phyloP scores from a whole-genome alignment of 2,113 vertebrate genomes.

The Apodemus sylvaticus region DNA sequence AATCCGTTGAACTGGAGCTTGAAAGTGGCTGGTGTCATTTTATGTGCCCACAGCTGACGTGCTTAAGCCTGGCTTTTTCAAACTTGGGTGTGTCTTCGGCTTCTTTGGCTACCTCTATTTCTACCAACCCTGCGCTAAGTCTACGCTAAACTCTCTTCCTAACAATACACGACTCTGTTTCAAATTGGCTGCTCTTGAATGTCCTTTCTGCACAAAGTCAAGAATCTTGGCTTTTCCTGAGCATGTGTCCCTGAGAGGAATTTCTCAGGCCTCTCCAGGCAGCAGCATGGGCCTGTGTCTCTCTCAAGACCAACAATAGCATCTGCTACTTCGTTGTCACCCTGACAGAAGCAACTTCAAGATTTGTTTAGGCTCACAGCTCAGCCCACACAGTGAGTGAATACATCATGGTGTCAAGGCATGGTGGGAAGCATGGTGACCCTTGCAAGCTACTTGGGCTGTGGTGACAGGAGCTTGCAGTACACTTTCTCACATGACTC shows the following conservation, averaged over 20 bases:
- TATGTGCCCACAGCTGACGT: not conserved
- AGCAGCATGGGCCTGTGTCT: not conserved
- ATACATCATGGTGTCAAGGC: no score
- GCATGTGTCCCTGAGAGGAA: not conserved
- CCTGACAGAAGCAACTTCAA: not conserved
- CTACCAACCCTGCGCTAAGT: not conserved
- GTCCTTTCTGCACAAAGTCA: not conserved
- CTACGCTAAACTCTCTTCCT: not conserved
- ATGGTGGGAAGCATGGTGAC: not conserved
- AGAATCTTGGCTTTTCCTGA: not conserved
- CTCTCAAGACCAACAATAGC: not conserved
- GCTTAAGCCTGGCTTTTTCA: not conserved
- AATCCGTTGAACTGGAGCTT: not conserved
- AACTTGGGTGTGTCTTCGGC: not conserved
- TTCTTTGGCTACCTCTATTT: not conserved
- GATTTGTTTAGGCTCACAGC: not conserved
- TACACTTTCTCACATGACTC: not conserved
- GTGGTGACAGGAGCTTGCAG: not conserved
- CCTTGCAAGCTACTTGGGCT: not conserved
- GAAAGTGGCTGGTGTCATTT: not conserved
- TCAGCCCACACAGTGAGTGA: not conserved
- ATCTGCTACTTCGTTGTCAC: no score
- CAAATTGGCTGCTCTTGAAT: not conserved
- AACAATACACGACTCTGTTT: not conserved
- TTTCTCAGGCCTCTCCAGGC: not conserved